Evolutionary conservation across 64 coral and sea anemone genomes (phyloP), one percentile per base, ranked within the genome.

Genomic region (Cladopsammia gracilis): DNA sequence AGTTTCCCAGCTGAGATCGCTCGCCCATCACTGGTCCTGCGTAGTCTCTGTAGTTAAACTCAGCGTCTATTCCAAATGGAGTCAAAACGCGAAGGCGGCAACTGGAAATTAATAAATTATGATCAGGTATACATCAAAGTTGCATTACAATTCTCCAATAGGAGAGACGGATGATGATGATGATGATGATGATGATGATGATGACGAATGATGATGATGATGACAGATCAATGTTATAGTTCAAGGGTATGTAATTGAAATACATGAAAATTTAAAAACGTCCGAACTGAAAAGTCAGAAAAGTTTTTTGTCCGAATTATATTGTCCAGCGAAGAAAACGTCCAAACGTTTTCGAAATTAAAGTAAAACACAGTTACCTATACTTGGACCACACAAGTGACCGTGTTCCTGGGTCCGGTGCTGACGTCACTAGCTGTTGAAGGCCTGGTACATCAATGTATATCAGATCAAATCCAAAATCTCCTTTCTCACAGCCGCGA

Each of bases 11-110:
- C 6, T 46, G 22, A 12, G 95, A 93, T 64, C 83, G 74, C 6
- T 87, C 91, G 19, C 86, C 82, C 25, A 92, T 64, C 16, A 92
- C 18, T 56, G 71, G 81, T 2, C 61, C 86, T 19, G 49, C 48
- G 64, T 93, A 93, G 19, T 90, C 23, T 20, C 71, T 87, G 62
- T 80, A 96, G 56, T 96, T 96, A 71, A 93, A 96, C 64, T 96
- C 91, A n/a, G 95, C 95, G 52, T 96, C 95, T 24, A 92, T 96
- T 14, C 95, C 95, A 81, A 93, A 96, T 4, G 86, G 76, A 54
- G 83, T 81, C 19, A 96, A 69, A n/a, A 96, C 70, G 10, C 92
- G 80, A 53, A 96, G 89, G 25, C 77, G 83, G 48, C 95, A 96
- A 49, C 95, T 96, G 23, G 6, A 69, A 49, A 43, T 34, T 14